Percentiles rank a stretch among this genome's conserved stretches.
Evolutionary conservation across 2,113 vertebrate genomes (phyloP).

Genomic region (Ictalurus punctatus): DNA sequence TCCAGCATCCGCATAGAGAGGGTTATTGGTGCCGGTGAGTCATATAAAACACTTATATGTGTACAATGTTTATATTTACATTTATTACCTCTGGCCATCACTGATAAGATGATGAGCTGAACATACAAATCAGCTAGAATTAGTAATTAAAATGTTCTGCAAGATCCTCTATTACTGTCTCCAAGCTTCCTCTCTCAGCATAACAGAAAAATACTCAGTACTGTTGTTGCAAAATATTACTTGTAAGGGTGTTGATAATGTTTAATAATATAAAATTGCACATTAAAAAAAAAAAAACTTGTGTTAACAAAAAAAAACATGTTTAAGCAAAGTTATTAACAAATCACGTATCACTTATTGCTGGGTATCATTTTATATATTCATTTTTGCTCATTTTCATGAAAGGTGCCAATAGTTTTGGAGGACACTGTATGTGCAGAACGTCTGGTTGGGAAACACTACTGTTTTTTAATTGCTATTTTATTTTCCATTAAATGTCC

Average conservation of each 20-base stretch:
- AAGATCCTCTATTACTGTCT: not conserved
- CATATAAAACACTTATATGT: not conserved
- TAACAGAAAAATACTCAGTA: not conserved
- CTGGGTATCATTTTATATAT: not conserved
- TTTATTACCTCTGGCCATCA: not conserved
- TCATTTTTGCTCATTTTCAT: not conserved
- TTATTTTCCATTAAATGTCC: not conserved
- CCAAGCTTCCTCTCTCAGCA: not conserved
- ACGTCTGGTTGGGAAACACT: not conserved
- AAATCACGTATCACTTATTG: too few species aligned
- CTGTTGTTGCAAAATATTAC: not conserved
- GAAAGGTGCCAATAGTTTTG: not conserved
- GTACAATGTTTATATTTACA: not conserved
- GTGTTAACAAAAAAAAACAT: too few species aligned
- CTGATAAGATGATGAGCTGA: not conserved
- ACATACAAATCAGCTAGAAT: not conserved
- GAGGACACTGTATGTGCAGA: not conserved
- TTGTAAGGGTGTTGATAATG: not conserved
- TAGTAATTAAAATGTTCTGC: not conserved
- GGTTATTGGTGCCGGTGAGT: slow-evolving; percentile 78
- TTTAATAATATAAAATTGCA: not conserved
- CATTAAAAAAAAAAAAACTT: too few species aligned
- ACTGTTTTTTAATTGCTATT: not conserved
- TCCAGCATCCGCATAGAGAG: slow-evolving; percentile 79
- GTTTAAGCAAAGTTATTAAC: too few species aligned